Base-by-base conservation (phyloP, 2,113 vertebrate species). In the Poecile atricapillus region DNA sequence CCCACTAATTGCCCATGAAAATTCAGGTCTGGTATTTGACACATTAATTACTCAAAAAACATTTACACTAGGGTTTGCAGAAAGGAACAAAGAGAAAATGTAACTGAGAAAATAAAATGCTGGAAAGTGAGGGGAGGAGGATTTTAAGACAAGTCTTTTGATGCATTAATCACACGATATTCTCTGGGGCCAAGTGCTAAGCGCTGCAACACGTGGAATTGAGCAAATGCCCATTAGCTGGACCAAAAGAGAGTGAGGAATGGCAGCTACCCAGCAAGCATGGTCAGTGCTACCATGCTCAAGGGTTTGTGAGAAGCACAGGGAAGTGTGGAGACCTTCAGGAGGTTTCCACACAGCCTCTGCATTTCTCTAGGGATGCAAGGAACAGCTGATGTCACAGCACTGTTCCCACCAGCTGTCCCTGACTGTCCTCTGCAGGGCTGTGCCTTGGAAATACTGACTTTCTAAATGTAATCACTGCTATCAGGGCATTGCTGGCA, bases 21-120 rank as follows among this genome's bases (percentile, higher is more conserved):
- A 95, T 97, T 96, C 95, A 94, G 94, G 88, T 97, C 95, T 97
- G 80, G 80, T 96, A 78, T 96, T 90, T 96, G 94, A 96, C 94
- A 89, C 94, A 83, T 96, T 96, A 96, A 96, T 97, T 96, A 96
- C 96, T 96, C 93, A 96, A 94, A 96, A 96, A 93, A 95, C 85
- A 95, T 96, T 97, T 97, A 96, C 93, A 89, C 92, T 92, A 82
- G 80, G 76, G 79, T 94, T 97, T 96, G 92, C 83, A 96, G 88
- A 90, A 92, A 81, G 73, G 88, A 96, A 94, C 93, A 96, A 94
- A 96, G 93, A 46, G 73, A 94, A 81, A 96, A 96, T 76, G 83
- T 90, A 95, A 96, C 83, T 69, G 88, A 94, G 89, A 93, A 85
- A 95, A 93, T 90, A 94, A 90, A 93, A 92, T 44, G 56, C 88